phyloP scores from a whole-genome alignment of 2,113 vertebrate genomes.

The Oryzias woworae region DNA sequence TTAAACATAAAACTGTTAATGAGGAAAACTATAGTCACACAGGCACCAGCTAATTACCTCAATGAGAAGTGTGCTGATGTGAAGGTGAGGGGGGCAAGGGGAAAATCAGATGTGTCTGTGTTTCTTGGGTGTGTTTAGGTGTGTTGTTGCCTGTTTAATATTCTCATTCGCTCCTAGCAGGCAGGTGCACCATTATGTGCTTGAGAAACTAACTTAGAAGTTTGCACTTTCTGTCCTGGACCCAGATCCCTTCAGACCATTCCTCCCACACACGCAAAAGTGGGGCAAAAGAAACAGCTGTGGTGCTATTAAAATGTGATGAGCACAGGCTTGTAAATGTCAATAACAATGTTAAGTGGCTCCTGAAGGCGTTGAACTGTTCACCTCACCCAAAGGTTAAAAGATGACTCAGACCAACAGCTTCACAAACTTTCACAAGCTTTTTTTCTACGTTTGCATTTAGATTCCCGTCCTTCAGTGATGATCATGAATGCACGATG shows the following conservation, averaged over 20 bases:
- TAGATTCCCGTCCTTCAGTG: conserved; percentile 9
- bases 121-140: neutral
- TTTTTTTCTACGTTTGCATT: conserved; percentile 8
- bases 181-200: conserved; percentile 53
- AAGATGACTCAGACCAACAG: conserved; percentile 31
- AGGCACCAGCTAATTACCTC: conserved; percentile 18
- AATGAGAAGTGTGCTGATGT: conserved; percentile 19
- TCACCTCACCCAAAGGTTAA: conserved; percentile 14
- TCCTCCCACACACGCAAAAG: conserved; percentile 47
- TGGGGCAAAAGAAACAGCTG: conserved; percentile 47
- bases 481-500: conserved; percentile 37
- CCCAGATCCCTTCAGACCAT: conserved; percentile 43
- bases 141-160: conserved; percentile 25
- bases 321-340: conserved; percentile 53
- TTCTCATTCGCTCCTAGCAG: conserved; percentile 49
- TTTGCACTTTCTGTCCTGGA: conserved; percentile 40
- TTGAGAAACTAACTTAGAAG: conserved; percentile 32
- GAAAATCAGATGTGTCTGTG: conserved; percentile 10
- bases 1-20: conserved; percentile 3
- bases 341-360: conserved; percentile 42
- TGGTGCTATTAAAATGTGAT: conserved; percentile 58
- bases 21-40: conserved; percentile 5
- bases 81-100: conserved; percentile 24
- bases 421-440: conserved; percentile 34
- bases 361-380: conserved; percentile 29